Evolutionary conservation across 2,797 vertebrate species (phyloP), one percentile per base, ranked within the genome.

Genomic region (Dermochelys coriacea): DNA sequence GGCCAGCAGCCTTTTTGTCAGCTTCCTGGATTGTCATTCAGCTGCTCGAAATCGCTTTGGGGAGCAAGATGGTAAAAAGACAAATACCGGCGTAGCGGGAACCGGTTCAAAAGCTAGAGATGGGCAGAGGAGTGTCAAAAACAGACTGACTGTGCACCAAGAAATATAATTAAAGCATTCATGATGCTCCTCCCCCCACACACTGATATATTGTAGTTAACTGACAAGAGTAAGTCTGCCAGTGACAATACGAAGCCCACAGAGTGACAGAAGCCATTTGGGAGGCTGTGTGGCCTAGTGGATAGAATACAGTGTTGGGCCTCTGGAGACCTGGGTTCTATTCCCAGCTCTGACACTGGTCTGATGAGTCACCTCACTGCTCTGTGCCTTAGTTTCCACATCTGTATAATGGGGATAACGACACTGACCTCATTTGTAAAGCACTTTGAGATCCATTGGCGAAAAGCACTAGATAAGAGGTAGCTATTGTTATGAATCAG

Each of bases 1-100:
- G 75, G 59, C 68, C 0, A 4, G 86, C 88, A 95, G 80, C 1
- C 37, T 41, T 84, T 41, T 88, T 37, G 47, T 54, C 54, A 31
- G 6, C 1, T 0, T 57, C 45, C 59, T 88, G 94, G 12, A n/a
- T 87, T 95, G 51, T 87, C 27, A 61, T 91, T 92, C 89, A 51
- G 49, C 89, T 90, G 68, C 74, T 90, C 45, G 55, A 71, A 88
- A 84, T 95, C 75, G 16, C 27, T 91, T 49, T 80, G 55, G 92
- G 80, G 21, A 90, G 55, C 4, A 90, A 74, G 52, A 68, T 2
- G 85, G 51, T 74, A 41, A 27, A 79, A 86, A 79, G 19, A 25
- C 59, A 29, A 19, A 27, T 2, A 77, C 83, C 88, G 89, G 49
- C 14, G 83, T n/a, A 90, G 52, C n/a, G 61, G 50, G 37, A 80